Evolutionary conservation across 2,888 invertebrate species (phyloP).

Genomic region (Eupsilia transversa): DNA sequence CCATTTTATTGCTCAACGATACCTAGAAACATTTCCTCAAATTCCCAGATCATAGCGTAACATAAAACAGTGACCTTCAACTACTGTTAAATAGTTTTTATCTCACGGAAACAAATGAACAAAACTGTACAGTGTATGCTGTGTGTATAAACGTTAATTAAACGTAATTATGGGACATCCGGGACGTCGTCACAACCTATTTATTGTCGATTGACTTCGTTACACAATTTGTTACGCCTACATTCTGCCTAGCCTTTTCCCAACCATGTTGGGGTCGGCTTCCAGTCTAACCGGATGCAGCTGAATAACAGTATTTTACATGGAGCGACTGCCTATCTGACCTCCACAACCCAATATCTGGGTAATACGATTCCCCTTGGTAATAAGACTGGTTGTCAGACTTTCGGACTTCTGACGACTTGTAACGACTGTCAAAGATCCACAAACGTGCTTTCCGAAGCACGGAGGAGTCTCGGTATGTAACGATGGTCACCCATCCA

Average conservation of each 20-base stretch:
- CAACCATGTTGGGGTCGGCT: neutral
- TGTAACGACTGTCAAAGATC: too few species aligned
- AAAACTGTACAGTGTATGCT: conserved; percentile 6
- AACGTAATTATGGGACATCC: conserved; percentile 55
- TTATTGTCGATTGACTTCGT: conserved; percentile 40
- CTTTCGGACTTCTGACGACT: too few species aligned
- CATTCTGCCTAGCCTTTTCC: neutral
- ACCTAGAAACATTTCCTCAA: neutral
- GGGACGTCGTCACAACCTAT: conserved; percentile 31
- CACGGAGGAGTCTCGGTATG: too few species aligned
- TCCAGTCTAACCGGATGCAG: too few species aligned
- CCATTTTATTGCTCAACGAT: neutral
- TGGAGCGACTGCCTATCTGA: too few species aligned
- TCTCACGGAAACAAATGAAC: conserved; percentile 20
- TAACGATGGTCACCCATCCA: too few species aligned
- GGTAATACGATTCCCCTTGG: too few species aligned
- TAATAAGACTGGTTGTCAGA: too few species aligned
- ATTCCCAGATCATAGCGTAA: conserved; percentile 11
- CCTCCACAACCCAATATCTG: too few species aligned
- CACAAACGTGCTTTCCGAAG: too few species aligned
- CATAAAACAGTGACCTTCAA: conserved; percentile 38
- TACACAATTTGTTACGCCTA: conserved; percentile 48
- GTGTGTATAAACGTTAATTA: conserved; percentile 33
- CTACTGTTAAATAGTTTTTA: conserved; percentile 27
- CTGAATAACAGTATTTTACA: too few species aligned